Evolutionary conservation across 2,113 vertebrate species (phyloP).

Genomic region (Eretmochelys imbricata): DNA sequence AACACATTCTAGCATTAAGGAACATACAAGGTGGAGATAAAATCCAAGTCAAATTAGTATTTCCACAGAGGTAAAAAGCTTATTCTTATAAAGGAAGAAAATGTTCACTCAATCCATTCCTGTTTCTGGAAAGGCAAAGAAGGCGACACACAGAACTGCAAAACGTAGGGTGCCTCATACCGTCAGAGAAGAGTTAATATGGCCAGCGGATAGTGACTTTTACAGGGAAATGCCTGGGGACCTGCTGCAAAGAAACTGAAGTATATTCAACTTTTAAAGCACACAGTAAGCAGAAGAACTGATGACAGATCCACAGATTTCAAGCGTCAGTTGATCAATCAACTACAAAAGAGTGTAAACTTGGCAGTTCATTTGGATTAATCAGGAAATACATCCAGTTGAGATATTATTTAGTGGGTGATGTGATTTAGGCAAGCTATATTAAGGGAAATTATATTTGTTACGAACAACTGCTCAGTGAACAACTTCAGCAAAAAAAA

Average conservation of each 20-base stretch:
- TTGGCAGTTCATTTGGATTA: constrained; percentile 11
- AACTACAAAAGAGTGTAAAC: neutral
- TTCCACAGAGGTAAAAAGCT: neutral
- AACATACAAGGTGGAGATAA: neutral
- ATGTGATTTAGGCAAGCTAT: neutral
- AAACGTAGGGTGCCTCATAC: neutral
- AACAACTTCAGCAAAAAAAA: neutral
- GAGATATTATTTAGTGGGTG: neutral
- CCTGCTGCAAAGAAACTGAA: neutral
- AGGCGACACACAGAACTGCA: neutral
- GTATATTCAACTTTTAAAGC: neutral
- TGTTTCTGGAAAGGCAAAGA: neutral
- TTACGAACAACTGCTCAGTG: neutral
- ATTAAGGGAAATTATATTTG: neutral
- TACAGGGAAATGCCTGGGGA: neutral
- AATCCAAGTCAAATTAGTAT: neutral
- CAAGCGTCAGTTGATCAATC: neutral
- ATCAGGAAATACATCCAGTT: neutral
- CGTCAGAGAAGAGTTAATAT: neutral
- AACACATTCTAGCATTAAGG: neutral
- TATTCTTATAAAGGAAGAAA: neutral
- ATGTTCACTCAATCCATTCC: neutral
- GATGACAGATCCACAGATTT: neutral
- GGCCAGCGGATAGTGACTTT: neutral
- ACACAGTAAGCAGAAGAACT: neutral